A percentile compares a stretch with the other conserved stretches of the same genome.
These are phyloP conservation scores for Apamea epomidion DNA, from an alignment of 2,888 invertebrate genomes.

Conservation along the genomic window DNA sequence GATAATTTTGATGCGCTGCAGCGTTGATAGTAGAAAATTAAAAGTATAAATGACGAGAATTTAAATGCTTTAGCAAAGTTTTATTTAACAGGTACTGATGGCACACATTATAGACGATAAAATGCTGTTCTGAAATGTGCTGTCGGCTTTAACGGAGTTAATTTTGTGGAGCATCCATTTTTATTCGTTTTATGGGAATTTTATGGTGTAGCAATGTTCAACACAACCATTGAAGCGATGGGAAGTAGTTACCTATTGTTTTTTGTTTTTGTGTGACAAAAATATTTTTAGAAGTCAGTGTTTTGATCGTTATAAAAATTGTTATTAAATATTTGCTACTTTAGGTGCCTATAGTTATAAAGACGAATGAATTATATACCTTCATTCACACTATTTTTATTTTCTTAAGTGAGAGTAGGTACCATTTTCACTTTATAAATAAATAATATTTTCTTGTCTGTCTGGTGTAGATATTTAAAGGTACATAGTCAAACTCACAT, in stretches of 20 bases:
- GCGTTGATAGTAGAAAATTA: conserved; percentile 27
- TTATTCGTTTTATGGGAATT: background rate
- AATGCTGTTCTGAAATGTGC: conserved; percentile 22
- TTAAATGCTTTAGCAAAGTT: conserved; percentile 40
- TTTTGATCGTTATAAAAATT: background rate
- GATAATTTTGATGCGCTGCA: conserved; percentile 35
- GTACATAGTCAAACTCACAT: conserved; percentile 1
- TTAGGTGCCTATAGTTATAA: background rate
- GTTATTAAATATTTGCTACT: background rate
- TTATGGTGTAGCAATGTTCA: background rate
- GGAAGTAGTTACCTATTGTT: background rate
- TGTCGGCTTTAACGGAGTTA: background rate
- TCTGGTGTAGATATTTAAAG: background rate
- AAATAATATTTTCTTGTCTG: background rate
- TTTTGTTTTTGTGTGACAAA: background rate
- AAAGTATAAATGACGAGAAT: conserved; percentile 36
- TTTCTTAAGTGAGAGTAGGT: background rate
- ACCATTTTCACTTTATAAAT: background rate
- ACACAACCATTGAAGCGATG: background rate
- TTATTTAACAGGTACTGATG: conserved; percentile 26
- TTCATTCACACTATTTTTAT: background rate
- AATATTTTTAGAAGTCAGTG: background rate
- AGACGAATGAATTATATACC: background rate
- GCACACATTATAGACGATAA: conserved; percentile 16
- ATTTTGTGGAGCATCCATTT: conserved; percentile 9